Evolutionary conservation across 2,797 vertebrate genomes (phyloP).

Genomic region (Sphaeramia orbicularis): DNA sequence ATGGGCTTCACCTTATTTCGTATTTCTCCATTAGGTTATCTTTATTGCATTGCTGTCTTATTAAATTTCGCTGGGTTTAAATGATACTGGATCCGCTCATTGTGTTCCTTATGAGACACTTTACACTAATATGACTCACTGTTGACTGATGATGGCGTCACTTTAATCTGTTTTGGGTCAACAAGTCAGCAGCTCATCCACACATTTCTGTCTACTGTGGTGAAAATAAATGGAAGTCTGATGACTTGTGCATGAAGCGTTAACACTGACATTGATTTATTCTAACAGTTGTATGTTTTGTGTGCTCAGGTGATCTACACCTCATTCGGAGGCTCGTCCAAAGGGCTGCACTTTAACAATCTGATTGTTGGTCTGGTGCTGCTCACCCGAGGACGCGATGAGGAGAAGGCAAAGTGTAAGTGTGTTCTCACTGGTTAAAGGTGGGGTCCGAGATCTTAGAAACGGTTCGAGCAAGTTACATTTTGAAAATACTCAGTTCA

Average conservation of each 20-base stretch:
- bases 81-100: not conserved
- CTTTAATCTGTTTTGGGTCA: not conserved
- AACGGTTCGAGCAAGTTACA: too few relatives aligned
- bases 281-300: conserved; percentile 9
- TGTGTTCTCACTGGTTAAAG: conserved; percentile 34
- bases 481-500: too few relatives aligned
- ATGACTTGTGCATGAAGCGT: not conserved
- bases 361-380: conserved; percentile 97
- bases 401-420: conserved; percentile 98
- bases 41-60: not conserved
- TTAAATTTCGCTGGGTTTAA: not conserved
- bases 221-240: not conserved
- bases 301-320: conserved; percentile 93
- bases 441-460: too few relatives aligned
- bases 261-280: not conserved
- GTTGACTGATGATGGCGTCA: not conserved
- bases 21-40: not conserved
- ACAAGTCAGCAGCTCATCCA: not conserved
- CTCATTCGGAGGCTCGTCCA: conserved; percentile 97
- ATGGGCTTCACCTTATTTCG: not conserved
- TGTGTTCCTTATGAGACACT: not conserved
- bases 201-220: not conserved
- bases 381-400: conserved; percentile 95
- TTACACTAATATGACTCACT: not conserved
- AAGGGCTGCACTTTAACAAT: conserved; percentile 99